Conservation (phyloP, 2,888 invertebrate species). For the Acleris holmiana region DNA sequence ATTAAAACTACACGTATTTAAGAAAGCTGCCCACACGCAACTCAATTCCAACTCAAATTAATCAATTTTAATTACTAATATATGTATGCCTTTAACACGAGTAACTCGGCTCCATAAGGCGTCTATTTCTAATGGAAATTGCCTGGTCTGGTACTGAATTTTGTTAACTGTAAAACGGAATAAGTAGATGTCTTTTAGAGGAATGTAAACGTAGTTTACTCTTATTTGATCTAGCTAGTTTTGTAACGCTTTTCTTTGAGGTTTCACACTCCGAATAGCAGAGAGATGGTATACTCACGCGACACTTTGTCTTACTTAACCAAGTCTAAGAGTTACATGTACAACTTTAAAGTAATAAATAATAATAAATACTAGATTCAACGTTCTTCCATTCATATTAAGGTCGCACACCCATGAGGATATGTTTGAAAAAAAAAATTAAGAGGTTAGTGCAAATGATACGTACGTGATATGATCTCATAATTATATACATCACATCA, state of each 20-base stretch:
- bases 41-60: neutral
- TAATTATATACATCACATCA: constrained; percentile 15
- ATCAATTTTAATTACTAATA: constrained; percentile 5
- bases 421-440: too few relatives aligned
- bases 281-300: constrained; percentile 43
- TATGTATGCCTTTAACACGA: neutral
- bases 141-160: too few relatives aligned
- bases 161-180: neutral
- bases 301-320: constrained; percentile 17
- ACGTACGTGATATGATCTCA: too few relatives aligned
- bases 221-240: constrained; percentile 41
- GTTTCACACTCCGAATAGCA: constrained; percentile 54
- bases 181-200: neutral
- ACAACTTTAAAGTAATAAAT: too few relatives aligned
- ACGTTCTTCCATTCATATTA: too few relatives aligned
- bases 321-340: too few relatives aligned
- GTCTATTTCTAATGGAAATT: too few relatives aligned
- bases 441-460: too few relatives aligned
- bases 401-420: too few relatives aligned
- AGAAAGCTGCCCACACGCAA: constrained; percentile 22
- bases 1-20: constrained; percentile 2
- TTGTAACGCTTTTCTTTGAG: constrained; percentile 42
- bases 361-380: too few relatives aligned
- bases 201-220: neutral
- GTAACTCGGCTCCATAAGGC: too few relatives aligned